Conservation (phyloP, 1,140 invertebrate genomes). For the Nebria ingens region DNA sequence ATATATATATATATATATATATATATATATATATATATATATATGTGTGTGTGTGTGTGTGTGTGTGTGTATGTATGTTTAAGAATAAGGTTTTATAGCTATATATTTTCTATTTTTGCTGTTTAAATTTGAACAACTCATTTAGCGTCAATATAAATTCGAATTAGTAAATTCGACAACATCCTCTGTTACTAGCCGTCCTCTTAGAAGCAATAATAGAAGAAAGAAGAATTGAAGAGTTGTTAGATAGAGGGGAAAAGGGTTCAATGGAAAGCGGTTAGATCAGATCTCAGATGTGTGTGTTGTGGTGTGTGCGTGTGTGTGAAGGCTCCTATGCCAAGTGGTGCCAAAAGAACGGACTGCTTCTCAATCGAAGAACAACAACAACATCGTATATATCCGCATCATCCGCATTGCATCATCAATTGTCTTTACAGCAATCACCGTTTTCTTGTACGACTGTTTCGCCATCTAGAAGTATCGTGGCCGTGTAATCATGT, state of each 20-base stretch:
- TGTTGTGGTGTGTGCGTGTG: too few species aligned
- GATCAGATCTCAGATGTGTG: neutral
- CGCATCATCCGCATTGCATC: too few species aligned
- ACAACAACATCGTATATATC: neutral
- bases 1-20: too few species aligned
- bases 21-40: too few species aligned
- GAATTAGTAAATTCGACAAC: too few species aligned
- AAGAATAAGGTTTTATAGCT: too few species aligned
- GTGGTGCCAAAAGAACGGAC: neutral
- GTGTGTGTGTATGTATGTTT: neutral
- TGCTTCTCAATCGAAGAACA: neutral
- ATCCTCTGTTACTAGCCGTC: neutral
- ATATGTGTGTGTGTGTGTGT: neutral
- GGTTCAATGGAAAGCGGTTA: neutral
- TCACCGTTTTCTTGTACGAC: conserved; percentile 2
- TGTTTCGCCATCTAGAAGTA: conserved; percentile 26
- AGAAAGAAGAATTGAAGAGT: neutral
- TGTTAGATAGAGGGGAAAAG: neutral
- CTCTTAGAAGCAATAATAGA: neutral
- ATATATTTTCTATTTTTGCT: too few species aligned
- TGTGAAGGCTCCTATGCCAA: neutral
- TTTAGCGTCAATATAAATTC: too few species aligned
- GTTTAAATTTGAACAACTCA: too few species aligned
- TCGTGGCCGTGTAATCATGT: conserved; percentile 24
- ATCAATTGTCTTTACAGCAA: conserved; percentile 4